These are phyloP conservation scores for Drosophila anomalata DNA, from an alignment of 2,888 invertebrate genomes.

Conservation along the genomic window DNA sequence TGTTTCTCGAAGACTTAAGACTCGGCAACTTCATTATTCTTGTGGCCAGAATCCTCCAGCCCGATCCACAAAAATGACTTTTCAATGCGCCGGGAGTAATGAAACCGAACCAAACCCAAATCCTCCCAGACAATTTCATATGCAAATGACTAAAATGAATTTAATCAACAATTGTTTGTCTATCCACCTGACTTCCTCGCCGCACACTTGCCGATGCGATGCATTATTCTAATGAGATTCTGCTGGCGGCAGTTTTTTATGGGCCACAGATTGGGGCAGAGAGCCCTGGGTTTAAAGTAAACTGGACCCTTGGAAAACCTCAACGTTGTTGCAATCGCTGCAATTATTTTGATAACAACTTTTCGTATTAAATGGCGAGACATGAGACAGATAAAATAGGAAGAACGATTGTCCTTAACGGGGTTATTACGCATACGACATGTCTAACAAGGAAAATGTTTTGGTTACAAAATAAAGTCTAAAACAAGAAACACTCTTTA, in stretches of 20 bases:
- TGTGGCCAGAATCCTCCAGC: slow-evolving; percentile 58
- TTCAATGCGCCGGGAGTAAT: slow-evolving; percentile 73
- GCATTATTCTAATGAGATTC: slow-evolving; percentile 78
- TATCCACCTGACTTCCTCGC: slow-evolving; percentile 29
- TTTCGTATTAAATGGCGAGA: slow-evolving; percentile 75
- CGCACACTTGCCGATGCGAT: slow-evolving; percentile 43
- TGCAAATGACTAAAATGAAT: slow-evolving; percentile 77
- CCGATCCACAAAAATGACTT: slow-evolving; percentile 63
- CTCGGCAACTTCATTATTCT: slow-evolving; percentile 75
- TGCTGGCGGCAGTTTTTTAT: slow-evolving; percentile 72
- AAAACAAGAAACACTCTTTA: not conserved
- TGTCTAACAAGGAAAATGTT: slow-evolving; percentile 58
- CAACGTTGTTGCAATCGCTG: slow-evolving; percentile 55
- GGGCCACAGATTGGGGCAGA: slow-evolving; percentile 18
- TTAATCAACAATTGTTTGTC: slow-evolving; percentile 74
- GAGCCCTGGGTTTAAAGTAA: not conserved
- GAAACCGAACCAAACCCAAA: slow-evolving; percentile 37
- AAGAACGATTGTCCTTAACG: slow-evolving; percentile 35
- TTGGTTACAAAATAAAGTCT: not conserved
- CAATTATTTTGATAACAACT: slow-evolving; percentile 78
- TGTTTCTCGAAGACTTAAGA: slow-evolving; percentile 71
- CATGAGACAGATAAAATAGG: slow-evolving; percentile 50
- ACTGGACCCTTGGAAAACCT: slow-evolving; percentile 36
- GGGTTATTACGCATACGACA: slow-evolving; percentile 72
- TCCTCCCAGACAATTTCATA: slow-evolving; percentile 67